Conservation (phyloP, 2,888 invertebrate species). For the Athalia circularis region DNA sequence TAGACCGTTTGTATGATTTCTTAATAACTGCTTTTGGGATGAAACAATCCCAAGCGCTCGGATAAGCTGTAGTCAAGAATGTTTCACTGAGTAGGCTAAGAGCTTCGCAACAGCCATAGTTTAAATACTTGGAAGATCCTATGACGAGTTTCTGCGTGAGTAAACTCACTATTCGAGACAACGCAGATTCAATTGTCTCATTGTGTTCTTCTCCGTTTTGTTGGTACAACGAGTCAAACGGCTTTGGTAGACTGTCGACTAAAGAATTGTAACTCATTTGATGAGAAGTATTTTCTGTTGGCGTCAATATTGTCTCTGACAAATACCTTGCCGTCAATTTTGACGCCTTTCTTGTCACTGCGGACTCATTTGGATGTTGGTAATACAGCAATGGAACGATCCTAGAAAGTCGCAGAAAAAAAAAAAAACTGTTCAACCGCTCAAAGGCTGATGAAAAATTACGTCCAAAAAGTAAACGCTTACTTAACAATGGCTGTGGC, state of each 20-base stretch:
- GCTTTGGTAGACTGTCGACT: slow-evolving; percentile 76
- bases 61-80: slow-evolving; percentile 82
- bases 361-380: slow-evolving; percentile 75
- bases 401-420: slow-evolving; percentile 65
- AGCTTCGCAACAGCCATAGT: slow-evolving; percentile 82
- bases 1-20: slow-evolving; percentile 55
- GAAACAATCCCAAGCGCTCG: slow-evolving; percentile 81
- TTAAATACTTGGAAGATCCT: slow-evolving; percentile 81
- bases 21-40: slow-evolving; percentile 58
- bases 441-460: background rate
- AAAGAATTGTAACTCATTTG: slow-evolving; percentile 67
- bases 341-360: slow-evolving; percentile 76
- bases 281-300: slow-evolving; percentile 49
- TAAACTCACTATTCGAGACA: slow-evolving; percentile 77
- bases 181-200: slow-evolving; percentile 74
- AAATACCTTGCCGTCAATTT: slow-evolving; percentile 70
- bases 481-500: slow-evolving; percentile 81
- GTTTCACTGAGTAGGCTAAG: slow-evolving; percentile 80
- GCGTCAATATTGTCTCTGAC: slow-evolving; percentile 54
- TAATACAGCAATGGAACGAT: slow-evolving; percentile 75
- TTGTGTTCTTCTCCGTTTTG: slow-evolving; percentile 58
- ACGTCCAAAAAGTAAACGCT: slow-evolving; percentile 54
- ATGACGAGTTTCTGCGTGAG: slow-evolving; percentile 77
- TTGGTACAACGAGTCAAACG: slow-evolving; percentile 71
- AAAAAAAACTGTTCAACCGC: background rate